Evolutionary conservation across 2,113 vertebrate species (phyloP).

Genomic region (Alaudala cheleensis): DNA sequence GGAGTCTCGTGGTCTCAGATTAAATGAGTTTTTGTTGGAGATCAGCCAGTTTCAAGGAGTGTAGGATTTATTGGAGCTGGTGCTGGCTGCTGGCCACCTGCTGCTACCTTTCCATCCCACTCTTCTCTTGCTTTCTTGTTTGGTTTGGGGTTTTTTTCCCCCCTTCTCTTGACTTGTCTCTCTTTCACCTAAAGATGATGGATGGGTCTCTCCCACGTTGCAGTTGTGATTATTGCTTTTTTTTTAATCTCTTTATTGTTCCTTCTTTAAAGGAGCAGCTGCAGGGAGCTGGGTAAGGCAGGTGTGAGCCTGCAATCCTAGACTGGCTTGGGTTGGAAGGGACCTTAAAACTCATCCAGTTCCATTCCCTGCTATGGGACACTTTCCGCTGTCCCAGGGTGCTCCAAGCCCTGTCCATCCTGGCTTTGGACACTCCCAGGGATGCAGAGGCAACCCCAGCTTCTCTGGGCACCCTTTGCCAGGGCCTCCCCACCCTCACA

Average conservation of each 20-base stretch:
- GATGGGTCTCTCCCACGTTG: not conserved
- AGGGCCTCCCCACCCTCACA: fast-evolving
- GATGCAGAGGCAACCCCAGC: not conserved
- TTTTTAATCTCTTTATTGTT: not conserved
- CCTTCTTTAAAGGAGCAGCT: not conserved
- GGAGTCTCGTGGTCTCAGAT: conserved; percentile 59
- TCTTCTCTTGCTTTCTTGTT: not conserved
- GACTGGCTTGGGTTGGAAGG: not conserved
- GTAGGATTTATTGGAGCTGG: conserved; percentile 52
- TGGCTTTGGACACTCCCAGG: not conserved
- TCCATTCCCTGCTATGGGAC: not conserved
- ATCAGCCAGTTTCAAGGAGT: conserved; percentile 54
- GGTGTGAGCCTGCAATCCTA: not conserved
- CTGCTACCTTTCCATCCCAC: conserved; percentile 9
- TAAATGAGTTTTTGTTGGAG: conserved; percentile 74
- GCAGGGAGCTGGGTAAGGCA: not conserved
- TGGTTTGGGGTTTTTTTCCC: not conserved
- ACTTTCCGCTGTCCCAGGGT: fast-evolving
- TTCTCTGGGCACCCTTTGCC: not conserved
- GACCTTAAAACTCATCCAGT: not conserved
- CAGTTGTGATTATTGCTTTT: not conserved
- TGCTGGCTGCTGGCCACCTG: conserved; percentile 57
- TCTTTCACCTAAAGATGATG: not conserved
- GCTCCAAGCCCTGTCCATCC: not conserved
- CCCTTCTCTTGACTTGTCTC: not conserved